Base-by-base conservation (phyloP, 64 coral and sea anemone genomes). In the Exaiptasia diaphana region DNA sequence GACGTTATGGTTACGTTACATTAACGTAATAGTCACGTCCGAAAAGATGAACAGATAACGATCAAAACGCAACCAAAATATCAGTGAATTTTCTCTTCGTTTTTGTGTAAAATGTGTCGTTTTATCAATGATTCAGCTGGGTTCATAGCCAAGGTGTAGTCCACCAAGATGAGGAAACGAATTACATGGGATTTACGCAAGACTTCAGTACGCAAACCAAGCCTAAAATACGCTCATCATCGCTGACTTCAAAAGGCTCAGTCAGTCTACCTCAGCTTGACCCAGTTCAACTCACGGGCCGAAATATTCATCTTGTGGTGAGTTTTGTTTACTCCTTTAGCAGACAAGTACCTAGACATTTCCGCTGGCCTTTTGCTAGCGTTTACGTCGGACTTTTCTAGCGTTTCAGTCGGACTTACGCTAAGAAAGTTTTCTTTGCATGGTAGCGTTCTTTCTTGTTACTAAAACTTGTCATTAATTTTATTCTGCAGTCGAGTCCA, bases 101-200 rank as follows among this genome's bases (percentile, higher is more conserved):
- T 27, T 25, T 45, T 42, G 27, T 41, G 38, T n/a, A 13, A n/a
- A 23, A 10, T 41, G 37, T 1, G 34, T 72, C 27, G 5, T 50
- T 43, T 30, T 38, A 5, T n/a, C 14, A 43, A 3, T 50, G 1
- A 10, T 46, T 73, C 8, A 94, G 91, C 53, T 94, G 91, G 91
- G 91, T 94, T 24, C 74, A 94, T 70, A 94, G 61, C 45, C 91
- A 94, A 32, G 91, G 83, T 15, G 91, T 94, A 37, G 82, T 94
- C 30, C 91, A 94, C 13, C 69, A 87, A 40, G 83, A 87, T 42
- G 56, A 87, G 55, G 91, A 94, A 41, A 38, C 83, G 43, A 64
- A 82, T 15, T 67, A 68, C 14, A 78, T 89, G 50, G 48, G 61
- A 6, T 85, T 68, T 18, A 75, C 70, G 4, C 78, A 89, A 32